phyloP scores from a whole-genome alignment of 2,113 vertebrate genomes.

The Indri indri region DNA sequence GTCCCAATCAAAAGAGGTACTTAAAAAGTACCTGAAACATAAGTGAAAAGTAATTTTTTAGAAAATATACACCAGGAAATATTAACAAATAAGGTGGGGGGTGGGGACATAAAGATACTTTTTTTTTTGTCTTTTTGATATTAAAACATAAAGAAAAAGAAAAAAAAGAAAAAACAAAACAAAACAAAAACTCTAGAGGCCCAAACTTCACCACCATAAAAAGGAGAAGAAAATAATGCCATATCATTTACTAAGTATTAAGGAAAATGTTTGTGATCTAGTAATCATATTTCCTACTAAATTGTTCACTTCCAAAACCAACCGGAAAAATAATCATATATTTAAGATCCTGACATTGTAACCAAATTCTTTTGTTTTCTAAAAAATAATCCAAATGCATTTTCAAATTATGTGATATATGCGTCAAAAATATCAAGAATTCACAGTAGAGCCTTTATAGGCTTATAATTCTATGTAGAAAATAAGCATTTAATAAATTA shows the following conservation, averaged over 20 bases:
- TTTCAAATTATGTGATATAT: not conserved
- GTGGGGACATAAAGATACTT: not conserved
- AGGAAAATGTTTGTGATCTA: not conserved
- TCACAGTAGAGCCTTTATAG: not conserved
- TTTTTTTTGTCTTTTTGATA: not conserved
- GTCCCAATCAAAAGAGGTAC: not conserved
- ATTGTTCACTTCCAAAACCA: not conserved
- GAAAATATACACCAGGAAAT: not conserved
- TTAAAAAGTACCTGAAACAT: not conserved
- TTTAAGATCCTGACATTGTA: not conserved
- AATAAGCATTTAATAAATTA: not conserved
- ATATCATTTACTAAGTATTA: not conserved
- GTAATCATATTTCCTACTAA: not conserved
- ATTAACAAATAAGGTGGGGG: not conserved
- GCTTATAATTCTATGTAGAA: not conserved
- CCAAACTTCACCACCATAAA: not conserved
- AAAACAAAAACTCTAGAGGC: not conserved
- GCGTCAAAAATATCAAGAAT: not conserved
- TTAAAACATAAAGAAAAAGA: not conserved
- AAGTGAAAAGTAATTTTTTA: not conserved
- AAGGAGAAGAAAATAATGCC: not conserved
- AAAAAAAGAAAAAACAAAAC: not conserved
- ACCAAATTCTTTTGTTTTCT: not conserved
- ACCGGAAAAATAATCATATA: not conserved
- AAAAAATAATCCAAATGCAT: not conserved